phyloP scores from a whole-genome alignment of 2,888 invertebrate species.

The Tetragonisca angustula region DNA sequence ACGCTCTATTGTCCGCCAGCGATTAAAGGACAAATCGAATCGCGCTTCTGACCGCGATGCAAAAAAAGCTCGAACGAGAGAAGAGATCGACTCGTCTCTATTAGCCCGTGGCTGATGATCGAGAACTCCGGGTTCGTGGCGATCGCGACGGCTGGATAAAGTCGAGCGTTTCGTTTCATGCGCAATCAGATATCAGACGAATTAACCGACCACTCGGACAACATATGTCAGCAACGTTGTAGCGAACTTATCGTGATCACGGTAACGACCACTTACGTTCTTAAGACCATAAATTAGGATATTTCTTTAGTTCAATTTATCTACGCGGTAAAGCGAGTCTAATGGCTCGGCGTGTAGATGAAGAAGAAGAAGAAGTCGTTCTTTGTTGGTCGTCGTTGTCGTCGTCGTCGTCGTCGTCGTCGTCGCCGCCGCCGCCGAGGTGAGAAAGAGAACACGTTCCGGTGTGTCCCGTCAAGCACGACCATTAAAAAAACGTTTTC shows the following conservation, averaged over 20 bases:
- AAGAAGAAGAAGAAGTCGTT: neutral
- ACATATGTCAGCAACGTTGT: conserved; percentile 57
- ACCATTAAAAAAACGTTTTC: conserved; percentile 29
- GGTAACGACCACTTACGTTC: conserved; percentile 55
- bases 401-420: neutral
- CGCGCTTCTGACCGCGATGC: neutral
- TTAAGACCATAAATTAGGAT: conserved; percentile 48
- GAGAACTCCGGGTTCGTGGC: neutral
- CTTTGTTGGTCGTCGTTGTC: neutral
- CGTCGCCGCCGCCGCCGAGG: neutral
- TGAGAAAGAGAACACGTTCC: neutral
- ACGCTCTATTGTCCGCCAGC: conserved; percentile 13
- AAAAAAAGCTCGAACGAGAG: neutral
- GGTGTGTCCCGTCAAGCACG: conserved; percentile 27
- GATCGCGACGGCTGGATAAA: conserved; percentile 6
- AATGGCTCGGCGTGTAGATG: conserved; percentile 41
- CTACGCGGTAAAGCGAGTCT: conserved; percentile 57
- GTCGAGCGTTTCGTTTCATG: conserved; percentile 42
- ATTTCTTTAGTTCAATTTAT: conserved; percentile 54
- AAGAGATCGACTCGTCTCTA: conserved; percentile 34
- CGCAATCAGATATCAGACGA: conserved; percentile 55
- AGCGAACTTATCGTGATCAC: conserved; percentile 47
- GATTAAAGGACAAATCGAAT: conserved; percentile 51
- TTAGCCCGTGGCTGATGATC: neutral
- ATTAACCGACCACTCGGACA: conserved; percentile 52